Percentiles rank a stretch among this genome's conserved stretches.
phyloP scores from a whole-genome alignment of 2,888 invertebrate genomes.

The Oxytorus armatus region DNA sequence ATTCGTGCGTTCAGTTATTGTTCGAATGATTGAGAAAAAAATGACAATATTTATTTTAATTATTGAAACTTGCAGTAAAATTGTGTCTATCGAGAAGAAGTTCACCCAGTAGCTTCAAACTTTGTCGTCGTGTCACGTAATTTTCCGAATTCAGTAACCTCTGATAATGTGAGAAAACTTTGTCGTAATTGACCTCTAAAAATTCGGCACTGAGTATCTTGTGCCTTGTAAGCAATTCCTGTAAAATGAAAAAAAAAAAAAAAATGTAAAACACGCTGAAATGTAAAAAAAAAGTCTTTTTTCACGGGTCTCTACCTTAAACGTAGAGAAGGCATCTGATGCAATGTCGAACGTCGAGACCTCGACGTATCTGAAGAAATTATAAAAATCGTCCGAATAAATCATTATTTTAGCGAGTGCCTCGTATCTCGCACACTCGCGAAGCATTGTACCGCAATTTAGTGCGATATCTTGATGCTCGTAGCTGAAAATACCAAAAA shows the following conservation, averaged over 20 bases:
- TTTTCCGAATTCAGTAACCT: constrained; percentile 99
- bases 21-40: background rate
- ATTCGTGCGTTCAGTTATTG: background rate
- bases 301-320: constrained; percentile 91
- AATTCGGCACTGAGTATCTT: constrained; percentile 99
- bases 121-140: constrained; percentile 99
- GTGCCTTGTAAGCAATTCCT: constrained; percentile 97
- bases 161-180: constrained; percentile 99
- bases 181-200: constrained; percentile 99
- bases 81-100: constrained; percentile 99
- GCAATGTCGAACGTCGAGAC: constrained; percentile 99
- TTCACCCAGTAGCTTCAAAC: constrained; percentile 98
- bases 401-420: constrained; percentile 99
- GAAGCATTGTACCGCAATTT: constrained; percentile 99
- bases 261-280: background rate
- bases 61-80: constrained; percentile 91
- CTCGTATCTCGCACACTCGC: constrained; percentile 99
- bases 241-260: constrained; percentile 73
- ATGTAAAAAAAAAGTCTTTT: constrained; percentile 4
- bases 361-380: constrained; percentile 99
- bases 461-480: constrained; percentile 99
- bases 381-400: constrained; percentile 98
- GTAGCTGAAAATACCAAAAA: constrained; percentile 88
- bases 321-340: constrained; percentile 99
- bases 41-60: background rate